Evolutionary conservation across 1,140 invertebrate species (phyloP), one percentile per base, ranked within the genome.

Genomic region (Sesamia nonagrioides): DNA sequence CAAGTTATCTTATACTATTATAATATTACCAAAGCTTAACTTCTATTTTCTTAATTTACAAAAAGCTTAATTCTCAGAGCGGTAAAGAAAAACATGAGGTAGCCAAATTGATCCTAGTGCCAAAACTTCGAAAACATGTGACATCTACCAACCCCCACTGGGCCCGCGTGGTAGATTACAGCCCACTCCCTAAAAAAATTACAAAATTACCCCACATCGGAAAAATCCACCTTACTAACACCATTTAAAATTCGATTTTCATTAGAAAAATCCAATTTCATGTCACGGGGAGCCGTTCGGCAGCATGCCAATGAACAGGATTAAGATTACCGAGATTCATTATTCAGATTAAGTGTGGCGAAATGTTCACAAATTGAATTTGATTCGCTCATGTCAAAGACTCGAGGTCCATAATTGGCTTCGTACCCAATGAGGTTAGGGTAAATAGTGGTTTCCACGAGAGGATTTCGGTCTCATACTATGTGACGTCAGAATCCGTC

Each of bases 341-440:
- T 88, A 88, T 86, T 85, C 77, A 84, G 86, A 89, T 88, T 87
- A 88, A 88, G 82, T 74, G 83, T 86, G 80, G 82, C 17, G 74
- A 86, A 88, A 85, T 88, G 85, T 88, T 89, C 88, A 90, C 87
- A 91, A 89, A 91, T 91, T 88, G 84, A 90, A 91, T 91, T 88
- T 85, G 82, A 78, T 82, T 82, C 56, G 80, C 86, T 84, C 86
- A 82, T 83, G 86, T 90, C 82, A 88, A 81, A 82, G 81, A 81
- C 82, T 86, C 79, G 21, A 69, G 76, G 72, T 50, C 61, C 18
- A 71, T 90, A 90, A 91, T 89, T 91, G 87, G 88, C 84, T 90
- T 90, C 88, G 86, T 84, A 82, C 87, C 85, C 86, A 80, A 76
- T 81, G 82, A 87, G 79, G 80, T 69, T 71, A 71, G 45, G 81